Evolutionary conservation across 2,888 invertebrate species (phyloP).

Genomic region (Acanthosepion lycidas): DNA sequence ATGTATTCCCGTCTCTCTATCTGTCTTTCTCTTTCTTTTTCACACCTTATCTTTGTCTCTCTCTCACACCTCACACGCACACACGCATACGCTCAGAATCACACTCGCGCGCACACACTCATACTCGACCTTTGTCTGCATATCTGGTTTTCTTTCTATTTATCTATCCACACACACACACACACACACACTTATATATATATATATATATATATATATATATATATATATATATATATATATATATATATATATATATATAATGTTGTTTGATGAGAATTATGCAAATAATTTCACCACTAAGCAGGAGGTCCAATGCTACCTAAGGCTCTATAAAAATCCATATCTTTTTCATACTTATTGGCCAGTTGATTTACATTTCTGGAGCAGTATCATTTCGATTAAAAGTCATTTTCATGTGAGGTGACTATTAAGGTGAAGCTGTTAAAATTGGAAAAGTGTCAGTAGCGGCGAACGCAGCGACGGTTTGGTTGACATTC

Average conservation of each 20-base stretch:
- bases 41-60: too few relatives aligned
- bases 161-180: neutral
- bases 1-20: too few relatives aligned
- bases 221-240: neutral
- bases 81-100: too few relatives aligned
- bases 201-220: too few relatives aligned
- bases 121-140: too few relatives aligned
- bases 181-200: neutral
- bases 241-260: neutral
- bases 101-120: too few relatives aligned
- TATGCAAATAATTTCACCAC: too few relatives aligned
- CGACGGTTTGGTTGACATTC: neutral
- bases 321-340: too few relatives aligned
- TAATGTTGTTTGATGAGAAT: neutral
- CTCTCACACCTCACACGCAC: too few relatives aligned
- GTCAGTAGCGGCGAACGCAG: neutral
- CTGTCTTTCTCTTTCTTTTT: too few relatives aligned
- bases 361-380: neutral
- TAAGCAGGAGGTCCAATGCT: too few relatives aligned
- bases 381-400: neutral
- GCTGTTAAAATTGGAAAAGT: neutral
- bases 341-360: neutral
- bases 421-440: neutral
- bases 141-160: too few relatives aligned
- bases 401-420: neutral